Conservation (phyloP, 2,113 vertebrate genomes). For the Tachysurus vachellii region DNA sequence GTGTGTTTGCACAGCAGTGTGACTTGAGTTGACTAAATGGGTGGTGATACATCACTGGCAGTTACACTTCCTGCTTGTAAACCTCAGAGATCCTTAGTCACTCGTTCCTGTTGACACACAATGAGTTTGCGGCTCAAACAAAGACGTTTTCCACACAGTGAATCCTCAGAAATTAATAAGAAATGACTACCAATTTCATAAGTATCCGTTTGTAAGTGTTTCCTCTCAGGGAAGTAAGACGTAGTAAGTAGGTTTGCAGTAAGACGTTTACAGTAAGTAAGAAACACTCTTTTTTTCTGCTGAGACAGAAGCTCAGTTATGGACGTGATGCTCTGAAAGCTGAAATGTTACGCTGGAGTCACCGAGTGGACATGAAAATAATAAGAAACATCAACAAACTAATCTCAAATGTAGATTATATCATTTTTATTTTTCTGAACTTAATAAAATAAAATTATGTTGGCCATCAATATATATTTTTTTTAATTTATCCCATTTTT, state of each 20-base stretch:
- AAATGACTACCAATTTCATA: background rate
- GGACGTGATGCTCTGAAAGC: background rate
- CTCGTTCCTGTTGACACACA: background rate
- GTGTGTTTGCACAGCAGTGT: constrained; percentile 24
- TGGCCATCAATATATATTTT: no score
- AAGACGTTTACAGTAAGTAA: background rate
- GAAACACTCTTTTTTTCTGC: no score
- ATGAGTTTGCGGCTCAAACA: background rate
- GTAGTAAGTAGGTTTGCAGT: background rate
- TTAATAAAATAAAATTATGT: background rate
- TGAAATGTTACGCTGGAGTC: background rate
- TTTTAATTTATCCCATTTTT: background rate
- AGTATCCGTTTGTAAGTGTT: background rate
- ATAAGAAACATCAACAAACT: background rate
- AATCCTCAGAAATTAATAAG: background rate
- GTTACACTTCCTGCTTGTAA: constrained; percentile 13
- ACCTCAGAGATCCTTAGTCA: background rate
- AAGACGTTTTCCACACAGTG: background rate
- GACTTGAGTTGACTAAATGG: constrained; percentile 28
- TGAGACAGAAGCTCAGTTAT: background rate
- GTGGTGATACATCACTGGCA: background rate
- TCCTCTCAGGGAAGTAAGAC: background rate
- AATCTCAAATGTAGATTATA: no score
- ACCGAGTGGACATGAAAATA: background rate
- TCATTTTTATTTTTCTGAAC: background rate